Evolutionary conservation across 2,113 vertebrate genomes (phyloP), one percentile per base, ranked within the genome.

Genomic region (Hypomesus transpacificus): DNA sequence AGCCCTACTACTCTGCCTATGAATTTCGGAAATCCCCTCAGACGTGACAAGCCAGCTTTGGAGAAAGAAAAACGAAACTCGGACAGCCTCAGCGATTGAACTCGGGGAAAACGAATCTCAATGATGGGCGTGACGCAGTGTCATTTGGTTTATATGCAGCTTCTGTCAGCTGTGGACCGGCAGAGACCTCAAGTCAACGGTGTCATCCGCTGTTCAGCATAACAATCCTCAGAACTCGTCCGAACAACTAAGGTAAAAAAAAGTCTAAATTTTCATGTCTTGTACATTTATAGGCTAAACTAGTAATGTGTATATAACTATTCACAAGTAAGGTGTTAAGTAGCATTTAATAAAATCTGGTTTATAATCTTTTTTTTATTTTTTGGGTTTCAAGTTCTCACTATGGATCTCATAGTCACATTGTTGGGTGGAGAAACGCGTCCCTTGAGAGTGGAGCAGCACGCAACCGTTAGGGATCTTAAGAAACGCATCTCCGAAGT

Each of bases 381-480:
- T n/a, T 34, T 34, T 6, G 7, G 39, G 1, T 50, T 65, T 46
- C 17, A 65, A 16, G 34, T 64, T 16, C 8, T n/a, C 11, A 46
- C 53, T 20, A 73, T 80, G 70, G 31, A 80, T 8, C 46, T 76
- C 17, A 53, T 17, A 22, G 62, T 76, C 14, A 73, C 60, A 34
- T 1, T 18, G 6, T 6, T 80, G 39, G 63, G 11, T 2, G 74
- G 67, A 16, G 28, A 58, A 11, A 16, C 8, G 0, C 2, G 1
- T 11, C 2, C 1, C 4, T 21, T 78, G 80, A 82, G 75, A 6
- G 90, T 90, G 80, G 86, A 84, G 59, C 89, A 85, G 57, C 14
- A 4, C 4, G 14, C 28, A 14, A 84, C 71, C 2, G 66, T 81
- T 4, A 22, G 26, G 4, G 53, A 68, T 13, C 66, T 84, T 14